A percentile compares a stretch with the other conserved stretches of the same genome.
Evolutionary conservation across 2,113 vertebrate genomes (phyloP).

Genomic region (Hucho hucho): DNA sequence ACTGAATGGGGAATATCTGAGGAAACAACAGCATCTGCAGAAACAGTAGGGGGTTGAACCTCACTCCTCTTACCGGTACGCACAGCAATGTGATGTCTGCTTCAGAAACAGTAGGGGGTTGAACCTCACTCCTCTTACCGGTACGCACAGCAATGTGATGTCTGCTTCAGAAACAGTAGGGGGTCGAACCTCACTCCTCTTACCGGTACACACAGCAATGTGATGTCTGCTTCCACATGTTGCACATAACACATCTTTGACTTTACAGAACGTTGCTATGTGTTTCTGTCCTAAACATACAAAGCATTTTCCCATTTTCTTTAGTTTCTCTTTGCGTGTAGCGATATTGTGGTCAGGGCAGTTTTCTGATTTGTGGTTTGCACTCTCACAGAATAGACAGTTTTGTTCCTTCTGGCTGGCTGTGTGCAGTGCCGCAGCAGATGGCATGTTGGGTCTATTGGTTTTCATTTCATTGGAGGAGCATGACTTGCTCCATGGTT

Average conservation of each 20-base stretch:
- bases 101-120: too few species aligned
- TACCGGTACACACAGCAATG: too few species aligned
- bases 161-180: too few species aligned
- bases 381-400: conserved; percentile 6
- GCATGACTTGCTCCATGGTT: not conserved
- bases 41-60: not conserved
- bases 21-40: not conserved
- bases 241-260: not conserved
- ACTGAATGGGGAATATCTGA: not conserved
- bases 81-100: not conserved
- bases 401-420: too few species aligned
- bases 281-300: conserved; percentile 11
- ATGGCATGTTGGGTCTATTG: not conserved
- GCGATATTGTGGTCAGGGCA: not conserved
- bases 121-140: too few species aligned
- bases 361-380: not conserved
- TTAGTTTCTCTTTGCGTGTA: conserved; percentile 7
- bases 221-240: conserved; percentile 3
- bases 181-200: too few species aligned
- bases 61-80: not conserved
- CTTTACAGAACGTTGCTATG: not conserved
- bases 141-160: too few species aligned
- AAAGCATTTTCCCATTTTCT: conserved; percentile 10
- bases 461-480: not conserved
- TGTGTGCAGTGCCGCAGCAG: not conserved